Evolutionary conservation across 2,888 invertebrate genomes (phyloP), one percentile per base, ranked within the genome.

Genomic region (Isotomurus palustris): DNA sequence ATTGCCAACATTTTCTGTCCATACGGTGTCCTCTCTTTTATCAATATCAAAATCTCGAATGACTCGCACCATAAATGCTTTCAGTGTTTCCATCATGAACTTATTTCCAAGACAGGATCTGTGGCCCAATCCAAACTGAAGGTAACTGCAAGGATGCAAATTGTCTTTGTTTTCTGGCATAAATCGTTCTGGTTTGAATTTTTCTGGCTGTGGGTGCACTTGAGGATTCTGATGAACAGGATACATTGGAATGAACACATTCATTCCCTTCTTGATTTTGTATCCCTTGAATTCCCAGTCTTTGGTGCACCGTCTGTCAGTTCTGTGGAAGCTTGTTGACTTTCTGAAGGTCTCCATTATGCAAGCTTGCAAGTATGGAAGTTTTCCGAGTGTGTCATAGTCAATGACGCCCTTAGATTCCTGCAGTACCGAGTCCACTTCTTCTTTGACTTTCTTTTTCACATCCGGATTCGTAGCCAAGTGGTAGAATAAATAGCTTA

Each of bases 161-260:
- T 60, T 57, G 27, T 65, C 65, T 41, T 65, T 65, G 25, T 61
- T 62, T 53, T 62, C 61, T 2, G 64, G 56, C 10, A 64, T 29
- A 38, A 65, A 65, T 40, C 65, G 17, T 41, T 65, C 65, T 0
- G 65, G 65, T 24, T 58, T 51, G 32, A 62, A 65, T n/a, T 19
- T 14, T 1, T 59, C 10, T 1, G 65, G 53, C 2, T 62, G 51
- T 2, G 52, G 48, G 21, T 40, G 62, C 28, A 57, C 53, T 8
- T 62, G 58, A 4, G 49, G 41, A 38, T 60, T 60, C 44, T 58
- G 50, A 29, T 65, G 62, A 17, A 65, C 45, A 2, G 60, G 28
- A 14, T 45, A 41, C 1, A 53, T 27, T 22, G 62, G 62, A 0
- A 63, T 47, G 40, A 54, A 54, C 6, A 61, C 35, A 1, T 22